Evolutionary conservation across 2,888 invertebrate genomes (phyloP), one percentile per base, ranked within the genome.

Genomic region (Coelopa pilipes): DNA sequence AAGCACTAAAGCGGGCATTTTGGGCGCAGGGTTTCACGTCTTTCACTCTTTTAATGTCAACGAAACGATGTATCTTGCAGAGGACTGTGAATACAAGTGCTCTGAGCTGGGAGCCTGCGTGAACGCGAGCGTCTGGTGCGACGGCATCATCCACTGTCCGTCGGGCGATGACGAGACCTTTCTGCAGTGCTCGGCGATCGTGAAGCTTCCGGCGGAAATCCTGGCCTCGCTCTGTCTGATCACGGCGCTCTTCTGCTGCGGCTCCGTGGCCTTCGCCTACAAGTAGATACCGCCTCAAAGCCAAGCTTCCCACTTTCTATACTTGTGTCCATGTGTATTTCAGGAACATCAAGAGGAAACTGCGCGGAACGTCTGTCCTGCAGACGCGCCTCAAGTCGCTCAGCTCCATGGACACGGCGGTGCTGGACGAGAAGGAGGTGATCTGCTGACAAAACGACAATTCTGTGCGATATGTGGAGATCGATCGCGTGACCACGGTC

Each of bases 381-480:
- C 94, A 94, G 86, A 93, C 93, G 79, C 90, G 94, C 7, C 90
- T 94, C 76, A 94, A 94, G 85, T 94, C 94, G 79, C 89, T 94
- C 70, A 88, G 88, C 75, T 94, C 93, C 10, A 87, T 88, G 87
- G 95, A 95, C 88, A 94, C 94, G 79, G 94, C 94, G 78, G 93
- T 94, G 77, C 92, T 94, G 82, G 94, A 94, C 82, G 94, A 94
- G 82, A 95, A 95, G 88, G 95, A 94, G 88, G 93, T 95, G 89
- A 94, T 95, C 91, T 95, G 95, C 95, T 96, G 96, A 96, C 95
- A 94, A 91, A 94, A 93, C 93, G 95, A 95, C 92, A 94, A 94
- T 93, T 95, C 95, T 92, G 95, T 95, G 89, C 94, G 95, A 87
- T 96, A 95, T 88, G 94, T 95, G 86, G 95, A 96, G 89, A 92